Base-by-base conservation (phyloP, 1,140 invertebrate species). In the Pogonomyrmex californicus region DNA sequence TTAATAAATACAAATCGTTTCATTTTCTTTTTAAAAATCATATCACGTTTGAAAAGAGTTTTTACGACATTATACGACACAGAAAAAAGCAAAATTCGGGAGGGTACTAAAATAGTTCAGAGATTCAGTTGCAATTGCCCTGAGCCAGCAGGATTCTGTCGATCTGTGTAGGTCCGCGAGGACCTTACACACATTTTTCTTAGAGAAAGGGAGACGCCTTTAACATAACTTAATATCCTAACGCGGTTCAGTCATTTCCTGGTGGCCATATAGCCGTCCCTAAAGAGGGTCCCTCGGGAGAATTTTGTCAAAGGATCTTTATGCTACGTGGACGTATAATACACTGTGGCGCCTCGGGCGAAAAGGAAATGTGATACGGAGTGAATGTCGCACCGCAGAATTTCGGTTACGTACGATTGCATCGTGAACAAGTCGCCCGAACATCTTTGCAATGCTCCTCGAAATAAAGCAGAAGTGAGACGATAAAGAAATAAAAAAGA, bases 251-350 rank as follows among this genome's bases (percentile, higher is more conserved):
- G 94, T 95, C 91, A 95, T 95, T 95, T 95, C 94, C 94, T 95
- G 93, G 93, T 94, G 93, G 92, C 92, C 93, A 90, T 93, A 92
- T 92, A 95, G 92, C 85, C 88, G 66, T 92, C 94, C 94, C 93
- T 92, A 92, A 94, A 94, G 91, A 91, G 90, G 85, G 87, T 95
- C 95, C 92, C 94, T 90, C 82, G 94, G 93, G 94, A 95, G 91
- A 92, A 94, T 95, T 95, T 95, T 95, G 94, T 95, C 95, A 95
- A 95, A 95, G 94, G 94, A 95, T 95, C 94, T 95, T 95, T 95
- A 95, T 95, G 94, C 94, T 90, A 93, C 91, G 92, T 92, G 93
- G 91, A 94, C 93, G 92, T 94, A 94, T 95, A 94, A 95, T 95
- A 95, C 86, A 92, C 92, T 92, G 93, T 93, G 90, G 76, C 83